These are phyloP conservation scores for Grammomys surdaster DNA, from an alignment of 2,113 vertebrate genomes.

Conservation along the genomic window DNA sequence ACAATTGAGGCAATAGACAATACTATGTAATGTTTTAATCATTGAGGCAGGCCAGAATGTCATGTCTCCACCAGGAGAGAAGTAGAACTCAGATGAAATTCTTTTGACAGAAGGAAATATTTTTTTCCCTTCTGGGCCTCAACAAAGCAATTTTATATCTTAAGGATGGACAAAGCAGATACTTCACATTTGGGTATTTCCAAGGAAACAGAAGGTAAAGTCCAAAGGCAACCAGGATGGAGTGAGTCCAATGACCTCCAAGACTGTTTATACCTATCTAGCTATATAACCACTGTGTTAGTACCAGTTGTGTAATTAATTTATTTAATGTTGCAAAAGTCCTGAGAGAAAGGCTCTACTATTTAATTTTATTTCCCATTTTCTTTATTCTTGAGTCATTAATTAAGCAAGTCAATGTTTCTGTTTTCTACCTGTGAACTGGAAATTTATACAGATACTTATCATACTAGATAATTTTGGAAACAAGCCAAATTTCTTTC, in stretches of 20 bases:
- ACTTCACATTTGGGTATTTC: not conserved
- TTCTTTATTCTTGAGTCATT: not conserved
- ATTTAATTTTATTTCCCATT: not conserved
- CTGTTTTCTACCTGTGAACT: not conserved
- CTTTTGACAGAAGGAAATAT: not conserved
- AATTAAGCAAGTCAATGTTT: not conserved
- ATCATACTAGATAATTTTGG: not conserved
- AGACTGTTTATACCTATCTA: too few species aligned
- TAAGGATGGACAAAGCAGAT: not conserved
- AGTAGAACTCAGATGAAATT: not conserved
- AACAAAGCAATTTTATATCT: not conserved
- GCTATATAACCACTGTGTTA: not conserved
- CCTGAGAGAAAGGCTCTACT: not conserved
- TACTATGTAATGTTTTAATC: not conserved
- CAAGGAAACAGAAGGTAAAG: not conserved
- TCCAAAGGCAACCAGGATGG: not conserved
- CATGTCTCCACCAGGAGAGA: not conserved
- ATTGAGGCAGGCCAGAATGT: not conserved
- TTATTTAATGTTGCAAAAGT: not conserved
- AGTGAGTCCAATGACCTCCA: not conserved
- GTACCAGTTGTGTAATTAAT: not conserved
- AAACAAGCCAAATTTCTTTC: not conserved
- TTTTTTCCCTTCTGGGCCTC: not conserved
- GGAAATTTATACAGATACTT: not conserved
- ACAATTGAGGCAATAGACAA: not conserved